These are phyloP conservation scores for Sebastes oblongus DNA, from an alignment of 2,797 vertebrate genomes.

Conservation along the genomic window DNA sequence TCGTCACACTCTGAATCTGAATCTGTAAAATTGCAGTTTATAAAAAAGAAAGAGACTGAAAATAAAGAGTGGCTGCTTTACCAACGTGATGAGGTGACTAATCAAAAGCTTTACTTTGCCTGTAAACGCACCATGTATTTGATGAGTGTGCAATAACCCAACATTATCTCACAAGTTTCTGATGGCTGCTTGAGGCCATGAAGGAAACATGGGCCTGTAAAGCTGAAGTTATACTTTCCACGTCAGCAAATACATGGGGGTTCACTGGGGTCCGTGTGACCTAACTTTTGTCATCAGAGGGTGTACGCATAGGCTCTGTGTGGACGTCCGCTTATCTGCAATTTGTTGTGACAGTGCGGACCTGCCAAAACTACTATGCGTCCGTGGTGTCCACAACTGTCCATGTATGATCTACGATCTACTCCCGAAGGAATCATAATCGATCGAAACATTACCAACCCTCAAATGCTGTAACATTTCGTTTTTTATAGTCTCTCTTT, in stretches of 20 bases:
- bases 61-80: neutral
- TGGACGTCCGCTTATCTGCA: too few relatives aligned
- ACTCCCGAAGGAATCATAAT: neutral
- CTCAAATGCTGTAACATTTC: rapidly evolving
- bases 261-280: rapidly evolving
- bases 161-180: neutral
- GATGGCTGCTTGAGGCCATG: too few relatives aligned
- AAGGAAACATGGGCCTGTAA: too few relatives aligned
- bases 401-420: too few relatives aligned
- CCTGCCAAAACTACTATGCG: too few relatives aligned
- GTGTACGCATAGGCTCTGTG: too few relatives aligned
- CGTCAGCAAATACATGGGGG: too few relatives aligned
- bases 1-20: neutral
- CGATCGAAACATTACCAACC: neutral
- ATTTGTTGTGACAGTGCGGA: rapidly evolving
- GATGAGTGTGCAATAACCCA: neutral
- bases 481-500: neutral
- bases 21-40: neutral
- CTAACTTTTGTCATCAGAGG: too few relatives aligned
- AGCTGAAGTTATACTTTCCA: too few relatives aligned
- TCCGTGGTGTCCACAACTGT: too few relatives aligned
- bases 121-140: neutral
- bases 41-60: neutral
- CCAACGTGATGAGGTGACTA: rapidly evolving
- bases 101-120: neutral